Evolutionary conservation across 2,888 invertebrate genomes (phyloP).

Genomic region (Drosophila falleni): DNA sequence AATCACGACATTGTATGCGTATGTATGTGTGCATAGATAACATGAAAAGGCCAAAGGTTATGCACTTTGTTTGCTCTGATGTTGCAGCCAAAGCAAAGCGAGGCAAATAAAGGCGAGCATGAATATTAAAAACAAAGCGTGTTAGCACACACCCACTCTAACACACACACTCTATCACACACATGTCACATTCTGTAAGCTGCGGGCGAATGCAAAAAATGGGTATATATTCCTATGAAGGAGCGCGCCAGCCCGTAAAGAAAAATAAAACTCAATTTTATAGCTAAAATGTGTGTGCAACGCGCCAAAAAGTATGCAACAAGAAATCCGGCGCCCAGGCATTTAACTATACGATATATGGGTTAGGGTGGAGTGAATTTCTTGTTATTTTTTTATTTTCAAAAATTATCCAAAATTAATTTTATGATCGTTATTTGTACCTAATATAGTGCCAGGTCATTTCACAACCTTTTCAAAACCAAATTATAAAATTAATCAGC

Average conservation of each 20-base stretch:
- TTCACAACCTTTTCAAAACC: no score
- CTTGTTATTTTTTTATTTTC: no score
- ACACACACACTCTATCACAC: conserved; percentile 6
- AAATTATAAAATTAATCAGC: no score
- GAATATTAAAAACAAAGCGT: conserved; percentile 67
- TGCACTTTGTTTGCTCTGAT: conserved; percentile 30
- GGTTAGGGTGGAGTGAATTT: no score
- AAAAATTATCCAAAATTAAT: no score
- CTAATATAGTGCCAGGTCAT: no score
- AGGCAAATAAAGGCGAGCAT: conserved; percentile 58
- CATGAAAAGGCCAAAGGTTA: conserved; percentile 47
- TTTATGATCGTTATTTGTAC: no score
- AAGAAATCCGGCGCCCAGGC: conserved; percentile 51
- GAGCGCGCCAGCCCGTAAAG: conserved; percentile 62
- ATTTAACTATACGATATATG: conserved; percentile 49
- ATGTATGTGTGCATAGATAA: background rate
- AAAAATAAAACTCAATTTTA: conserved; percentile 76
- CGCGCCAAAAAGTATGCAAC: conserved; percentile 65
- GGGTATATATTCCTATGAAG: conserved; percentile 35
- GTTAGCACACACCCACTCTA: conserved; percentile 19
- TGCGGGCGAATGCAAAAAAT: conserved; percentile 34
- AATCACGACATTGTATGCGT: conserved; percentile 31
- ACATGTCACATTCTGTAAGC: conserved; percentile 31
- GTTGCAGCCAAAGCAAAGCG: conserved; percentile 24
- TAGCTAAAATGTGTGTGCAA: conserved; percentile 51